A percentile compares a stretch with the other conserved stretches of the same genome.
phyloP scores from a whole-genome alignment of 2,888 invertebrate genomes.

The Anodontia alba region DNA sequence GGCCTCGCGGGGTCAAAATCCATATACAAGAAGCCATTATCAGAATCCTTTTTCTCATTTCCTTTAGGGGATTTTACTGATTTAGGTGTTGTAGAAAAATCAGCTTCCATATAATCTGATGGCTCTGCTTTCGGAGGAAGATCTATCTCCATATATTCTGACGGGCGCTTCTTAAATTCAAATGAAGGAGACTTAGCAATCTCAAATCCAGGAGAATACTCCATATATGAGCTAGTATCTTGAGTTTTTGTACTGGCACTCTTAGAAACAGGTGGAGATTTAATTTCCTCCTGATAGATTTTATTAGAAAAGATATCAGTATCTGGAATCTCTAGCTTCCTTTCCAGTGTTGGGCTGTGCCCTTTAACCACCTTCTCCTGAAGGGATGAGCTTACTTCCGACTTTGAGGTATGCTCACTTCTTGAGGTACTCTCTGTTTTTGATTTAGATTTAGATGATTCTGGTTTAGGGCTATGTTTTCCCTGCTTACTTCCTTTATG shows the following conservation, averaged over 20 bases:
- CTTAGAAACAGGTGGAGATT: conserved; percentile 7
- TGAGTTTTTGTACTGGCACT: neutral
- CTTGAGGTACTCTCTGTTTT: neutral
- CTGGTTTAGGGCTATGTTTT: conserved; percentile 22
- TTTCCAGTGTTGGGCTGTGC: conserved; percentile 40
- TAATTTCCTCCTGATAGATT: conserved; percentile 21
- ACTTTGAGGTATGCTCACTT: neutral
- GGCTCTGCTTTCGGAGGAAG: conserved; percentile 24
- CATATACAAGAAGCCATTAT: conserved; percentile 59
- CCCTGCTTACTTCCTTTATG: conserved; percentile 14
- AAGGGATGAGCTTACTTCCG: neutral
- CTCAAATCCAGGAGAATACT: conserved; percentile 56
- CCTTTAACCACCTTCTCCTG: conserved; percentile 27
- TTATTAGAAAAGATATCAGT: conserved; percentile 56
- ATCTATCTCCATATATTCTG: conserved; percentile 24
- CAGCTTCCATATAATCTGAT: conserved; percentile 62
- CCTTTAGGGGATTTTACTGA: neutral
- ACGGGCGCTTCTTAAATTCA: conserved; percentile 16
- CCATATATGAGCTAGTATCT: conserved; percentile 62
- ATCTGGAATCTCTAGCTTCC: conserved; percentile 50
- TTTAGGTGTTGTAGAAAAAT: conserved; percentile 12
- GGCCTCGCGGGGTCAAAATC: conserved; percentile 61
- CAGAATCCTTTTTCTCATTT: neutral
- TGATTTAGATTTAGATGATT: neutral
- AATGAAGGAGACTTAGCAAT: conserved; percentile 12